These are phyloP conservation scores for Lepus timidus DNA, from an alignment of 2,113 vertebrate genomes.

Conservation along the genomic window DNA sequence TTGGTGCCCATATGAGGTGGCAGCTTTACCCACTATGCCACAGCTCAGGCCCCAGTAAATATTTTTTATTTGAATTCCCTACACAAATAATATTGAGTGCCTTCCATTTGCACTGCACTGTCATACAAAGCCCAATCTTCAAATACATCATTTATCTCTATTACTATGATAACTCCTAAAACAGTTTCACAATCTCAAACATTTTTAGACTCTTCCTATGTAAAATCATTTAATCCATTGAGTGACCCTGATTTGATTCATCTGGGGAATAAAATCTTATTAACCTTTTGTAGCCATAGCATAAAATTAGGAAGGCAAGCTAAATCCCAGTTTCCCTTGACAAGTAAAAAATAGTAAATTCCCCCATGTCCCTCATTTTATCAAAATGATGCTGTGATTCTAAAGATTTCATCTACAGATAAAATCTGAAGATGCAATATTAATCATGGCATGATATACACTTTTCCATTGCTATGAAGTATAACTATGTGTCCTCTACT, in stretches of 20 bases:
- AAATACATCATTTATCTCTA: neutral
- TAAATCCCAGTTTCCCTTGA: constrained; percentile 15
- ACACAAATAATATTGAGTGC: neutral
- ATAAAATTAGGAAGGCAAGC: neutral
- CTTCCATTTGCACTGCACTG: neutral
- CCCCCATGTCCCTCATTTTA: neutral
- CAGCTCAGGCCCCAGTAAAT: no score
- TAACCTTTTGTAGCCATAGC: neutral
- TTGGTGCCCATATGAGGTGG: no score
- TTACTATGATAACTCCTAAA: neutral
- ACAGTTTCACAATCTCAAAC: neutral
- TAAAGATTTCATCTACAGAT: constrained; percentile 17
- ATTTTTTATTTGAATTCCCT: neutral
- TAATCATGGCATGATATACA: neutral
- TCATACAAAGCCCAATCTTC: neutral
- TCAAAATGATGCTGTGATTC: neutral
- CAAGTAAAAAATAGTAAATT: neutral
- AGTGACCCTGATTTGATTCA: neutral
- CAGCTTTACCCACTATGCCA: no score
- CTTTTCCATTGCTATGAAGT: neutral
- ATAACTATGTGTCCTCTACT: neutral
- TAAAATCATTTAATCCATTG: neutral
- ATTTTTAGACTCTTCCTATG: neutral
- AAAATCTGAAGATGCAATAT: neutral
- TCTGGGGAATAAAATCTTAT: neutral